Conservation (phyloP, 2,113 vertebrate species). For the Henicopernis longicauda region DNA sequence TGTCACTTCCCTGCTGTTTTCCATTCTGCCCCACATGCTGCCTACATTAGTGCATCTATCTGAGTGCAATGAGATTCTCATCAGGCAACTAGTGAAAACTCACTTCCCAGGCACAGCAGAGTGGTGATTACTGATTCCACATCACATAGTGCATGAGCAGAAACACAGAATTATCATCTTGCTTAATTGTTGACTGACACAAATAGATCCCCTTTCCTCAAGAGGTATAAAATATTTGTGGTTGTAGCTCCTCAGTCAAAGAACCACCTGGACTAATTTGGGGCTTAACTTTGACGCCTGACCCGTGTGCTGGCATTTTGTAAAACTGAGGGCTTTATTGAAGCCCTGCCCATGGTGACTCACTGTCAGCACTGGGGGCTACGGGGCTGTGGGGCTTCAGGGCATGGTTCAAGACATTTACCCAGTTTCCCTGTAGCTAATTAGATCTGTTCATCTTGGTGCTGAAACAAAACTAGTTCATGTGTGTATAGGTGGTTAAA, state of each 20-base stretch:
- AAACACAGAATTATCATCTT: neutral
- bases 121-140: neutral
- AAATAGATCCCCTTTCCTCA: neutral
- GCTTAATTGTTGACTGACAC: neutral
- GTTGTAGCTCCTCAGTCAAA: neutral
- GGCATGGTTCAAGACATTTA: neutral
- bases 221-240: neutral
- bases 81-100: neutral
- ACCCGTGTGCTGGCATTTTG: neutral
- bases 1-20: neutral
- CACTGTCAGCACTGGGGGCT: accelerated
- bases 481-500: neutral
- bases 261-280: neutral
- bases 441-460: neutral
- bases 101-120: neutral
- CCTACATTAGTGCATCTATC: neutral
- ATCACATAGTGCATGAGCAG: neutral
- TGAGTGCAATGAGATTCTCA: neutral
- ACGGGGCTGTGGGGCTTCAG: accelerated
- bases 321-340: neutral
- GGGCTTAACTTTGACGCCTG: neutral
- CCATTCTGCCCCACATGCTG: neutral
- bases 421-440: neutral
- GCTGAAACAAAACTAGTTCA: neutral
- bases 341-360: neutral